A percentile compares a stretch with the other conserved stretches of the same genome.
These are phyloP conservation scores for Dermochelys coriacea DNA, from an alignment of 2,797 vertebrate genomes.

Conservation along the genomic window DNA sequence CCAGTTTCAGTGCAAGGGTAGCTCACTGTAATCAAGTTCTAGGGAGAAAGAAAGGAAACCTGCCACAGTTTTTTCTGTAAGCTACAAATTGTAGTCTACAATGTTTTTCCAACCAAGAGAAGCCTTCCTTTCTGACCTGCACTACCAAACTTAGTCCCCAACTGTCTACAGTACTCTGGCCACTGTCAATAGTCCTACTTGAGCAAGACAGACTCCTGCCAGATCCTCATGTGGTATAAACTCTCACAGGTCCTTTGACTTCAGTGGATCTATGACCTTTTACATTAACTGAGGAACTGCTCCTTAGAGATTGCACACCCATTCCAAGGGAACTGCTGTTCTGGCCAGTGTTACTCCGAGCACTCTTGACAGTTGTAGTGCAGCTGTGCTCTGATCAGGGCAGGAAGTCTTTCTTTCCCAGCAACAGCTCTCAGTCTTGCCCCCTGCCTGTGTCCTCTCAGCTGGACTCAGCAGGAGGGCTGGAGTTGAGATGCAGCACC, in stretches of 20 bases:
- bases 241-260: background rate
- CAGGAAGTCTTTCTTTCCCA: background rate
- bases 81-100: background rate
- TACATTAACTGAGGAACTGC: background rate
- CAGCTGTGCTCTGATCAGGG: background rate
- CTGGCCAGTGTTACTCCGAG: rapidly evolving
- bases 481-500: background rate
- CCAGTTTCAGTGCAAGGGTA: no score
- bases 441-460: background rate
- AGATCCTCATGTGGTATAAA: rapidly evolving
- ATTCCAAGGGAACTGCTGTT: background rate
- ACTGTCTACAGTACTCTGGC: background rate
- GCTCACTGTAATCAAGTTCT: background rate
- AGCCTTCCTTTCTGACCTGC: background rate
- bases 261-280: background rate
- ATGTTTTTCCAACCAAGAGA: background rate
- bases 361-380: background rate
- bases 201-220: background rate
- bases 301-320: background rate
- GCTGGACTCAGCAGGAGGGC: background rate
- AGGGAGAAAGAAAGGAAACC: background rate
- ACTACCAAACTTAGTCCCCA: background rate
- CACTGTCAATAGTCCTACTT: background rate
- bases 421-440: background rate
- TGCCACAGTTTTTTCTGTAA: background rate